A percentile compares a stretch with the other conserved stretches of the same genome.
Evolutionary conservation across 1,140 invertebrate genomes (phyloP).

Genomic region (Teleogryllus occipitalis): DNA sequence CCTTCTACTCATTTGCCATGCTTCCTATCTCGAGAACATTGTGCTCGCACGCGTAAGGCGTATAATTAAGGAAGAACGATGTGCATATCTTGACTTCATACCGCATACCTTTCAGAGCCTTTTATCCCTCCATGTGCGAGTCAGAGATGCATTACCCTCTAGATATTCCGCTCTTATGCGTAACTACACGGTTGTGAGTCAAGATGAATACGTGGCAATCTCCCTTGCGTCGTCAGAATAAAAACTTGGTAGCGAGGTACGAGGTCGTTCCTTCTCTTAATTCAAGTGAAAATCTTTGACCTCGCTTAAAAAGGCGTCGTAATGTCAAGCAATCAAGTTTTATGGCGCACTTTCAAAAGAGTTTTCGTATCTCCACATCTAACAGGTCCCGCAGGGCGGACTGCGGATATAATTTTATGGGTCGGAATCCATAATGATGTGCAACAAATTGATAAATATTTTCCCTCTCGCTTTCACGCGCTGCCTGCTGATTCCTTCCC

Average conservation of each 20-base stretch:
- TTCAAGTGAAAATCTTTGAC: neutral
- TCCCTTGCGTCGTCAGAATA: neutral
- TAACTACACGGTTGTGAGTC: too few species aligned
- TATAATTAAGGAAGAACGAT: too few species aligned
- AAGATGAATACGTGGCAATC: too few species aligned
- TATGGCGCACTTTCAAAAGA: neutral
- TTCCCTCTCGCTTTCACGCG: neutral
- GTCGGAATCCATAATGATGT: neutral
- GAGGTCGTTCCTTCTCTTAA: neutral
- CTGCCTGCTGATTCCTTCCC: neutral
- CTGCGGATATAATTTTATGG: neutral
- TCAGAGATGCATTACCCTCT: too few species aligned
- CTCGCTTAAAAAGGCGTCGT: neutral
- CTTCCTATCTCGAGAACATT: too few species aligned
- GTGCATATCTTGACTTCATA: too few species aligned
- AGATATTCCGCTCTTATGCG: too few species aligned
- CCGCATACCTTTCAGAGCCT: too few species aligned
- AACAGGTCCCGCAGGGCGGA: neutral
- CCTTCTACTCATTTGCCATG: too few species aligned
- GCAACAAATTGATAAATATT: neutral
- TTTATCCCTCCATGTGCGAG: too few species aligned
- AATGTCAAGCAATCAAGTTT: neutral
- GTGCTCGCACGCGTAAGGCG: too few species aligned
- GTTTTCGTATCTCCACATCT: neutral
- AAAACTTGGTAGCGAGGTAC: too few species aligned